Evolutionary conservation across 2,888 invertebrate genomes (phyloP).

Genomic region (Drosophila paranaensis): DNA sequence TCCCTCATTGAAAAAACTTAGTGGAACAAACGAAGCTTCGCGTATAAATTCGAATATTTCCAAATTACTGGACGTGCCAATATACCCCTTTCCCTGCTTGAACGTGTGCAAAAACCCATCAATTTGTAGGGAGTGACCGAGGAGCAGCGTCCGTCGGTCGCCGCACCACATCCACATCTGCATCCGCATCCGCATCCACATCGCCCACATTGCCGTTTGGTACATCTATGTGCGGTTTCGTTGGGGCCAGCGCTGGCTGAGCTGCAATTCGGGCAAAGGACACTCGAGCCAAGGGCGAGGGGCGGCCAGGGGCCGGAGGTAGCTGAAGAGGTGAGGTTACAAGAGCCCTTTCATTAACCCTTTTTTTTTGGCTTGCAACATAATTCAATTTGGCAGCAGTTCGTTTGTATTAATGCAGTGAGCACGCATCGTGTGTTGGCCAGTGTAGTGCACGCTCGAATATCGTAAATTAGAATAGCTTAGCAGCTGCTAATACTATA

Average conservation of each 20-base stretch:
- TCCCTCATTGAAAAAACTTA: too few species aligned
- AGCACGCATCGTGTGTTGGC: conserved; percentile 51
- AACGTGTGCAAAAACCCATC: conserved; percentile 37
- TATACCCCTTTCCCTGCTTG: background rate
- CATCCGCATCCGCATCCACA: background rate
- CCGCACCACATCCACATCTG: conserved; percentile 26
- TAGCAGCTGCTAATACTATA: background rate
- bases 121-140: conserved; percentile 57
- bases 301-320: too few species aligned
- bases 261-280: conserved; percentile 5
- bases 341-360: conserved; percentile 69
- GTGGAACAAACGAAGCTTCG: too few species aligned
- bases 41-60: background rate
- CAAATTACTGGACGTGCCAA: background rate
- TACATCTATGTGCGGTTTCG: conserved; percentile 52
- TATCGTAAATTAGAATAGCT: background rate
- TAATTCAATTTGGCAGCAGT: conserved; percentile 70
- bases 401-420: conserved; percentile 71
- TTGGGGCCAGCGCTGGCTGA: conserved; percentile 8
- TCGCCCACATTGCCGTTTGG: conserved; percentile 37
- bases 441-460: conserved; percentile 1
- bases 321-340: background rate
- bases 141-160: conserved; percentile 39
- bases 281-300: background rate
- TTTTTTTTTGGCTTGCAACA: conserved; percentile 64